phyloP scores from a whole-genome alignment of 1,140 invertebrate species.

The Copidosoma floridanum region DNA sequence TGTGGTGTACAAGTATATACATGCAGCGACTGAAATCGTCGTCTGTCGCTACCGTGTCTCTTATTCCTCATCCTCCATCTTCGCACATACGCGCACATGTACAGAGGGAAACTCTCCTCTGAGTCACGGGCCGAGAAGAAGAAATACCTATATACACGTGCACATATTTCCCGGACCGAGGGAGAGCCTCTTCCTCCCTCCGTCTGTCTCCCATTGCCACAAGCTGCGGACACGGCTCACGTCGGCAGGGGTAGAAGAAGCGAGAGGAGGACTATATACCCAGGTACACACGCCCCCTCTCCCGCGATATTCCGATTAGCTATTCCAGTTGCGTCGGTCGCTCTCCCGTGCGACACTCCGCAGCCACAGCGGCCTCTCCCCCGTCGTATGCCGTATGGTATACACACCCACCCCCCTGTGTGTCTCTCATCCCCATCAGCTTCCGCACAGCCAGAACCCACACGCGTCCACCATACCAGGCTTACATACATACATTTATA shows the following conservation, averaged over 20 bases:
- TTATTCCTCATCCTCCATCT: too few relatives aligned
- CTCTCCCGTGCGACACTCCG: slow-evolving; percentile 29
- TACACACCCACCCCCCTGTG: slow-evolving; percentile 4
- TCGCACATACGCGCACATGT: too few relatives aligned
- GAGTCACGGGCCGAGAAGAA: too few relatives aligned
- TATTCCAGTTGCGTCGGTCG: slow-evolving; percentile 47
- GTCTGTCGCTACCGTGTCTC: too few relatives aligned
- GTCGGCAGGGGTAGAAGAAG: not conserved
- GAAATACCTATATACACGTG: too few relatives aligned
- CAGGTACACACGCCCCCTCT: not conserved
- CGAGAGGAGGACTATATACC: too few relatives aligned
- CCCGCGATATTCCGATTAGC: slow-evolving; percentile 43
- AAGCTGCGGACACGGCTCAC: not conserved
- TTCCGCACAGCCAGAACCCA: not conserved
- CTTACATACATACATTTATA: too few relatives aligned
- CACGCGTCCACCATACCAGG: too few relatives aligned
- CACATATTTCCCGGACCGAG: too few relatives aligned
- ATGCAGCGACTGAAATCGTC: too few relatives aligned
- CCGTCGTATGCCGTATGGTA: slow-evolving; percentile 6
- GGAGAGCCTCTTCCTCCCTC: not conserved
- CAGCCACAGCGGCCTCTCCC: slow-evolving; percentile 29
- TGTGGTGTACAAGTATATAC: too few relatives aligned
- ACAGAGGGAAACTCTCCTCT: too few relatives aligned
- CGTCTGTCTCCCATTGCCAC: not conserved
- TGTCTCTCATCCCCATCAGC: not conserved